Evolutionary conservation across 2,113 vertebrate species (phyloP), one percentile per base, ranked within the genome.

Genomic region (Menidia beryllina): DNA sequence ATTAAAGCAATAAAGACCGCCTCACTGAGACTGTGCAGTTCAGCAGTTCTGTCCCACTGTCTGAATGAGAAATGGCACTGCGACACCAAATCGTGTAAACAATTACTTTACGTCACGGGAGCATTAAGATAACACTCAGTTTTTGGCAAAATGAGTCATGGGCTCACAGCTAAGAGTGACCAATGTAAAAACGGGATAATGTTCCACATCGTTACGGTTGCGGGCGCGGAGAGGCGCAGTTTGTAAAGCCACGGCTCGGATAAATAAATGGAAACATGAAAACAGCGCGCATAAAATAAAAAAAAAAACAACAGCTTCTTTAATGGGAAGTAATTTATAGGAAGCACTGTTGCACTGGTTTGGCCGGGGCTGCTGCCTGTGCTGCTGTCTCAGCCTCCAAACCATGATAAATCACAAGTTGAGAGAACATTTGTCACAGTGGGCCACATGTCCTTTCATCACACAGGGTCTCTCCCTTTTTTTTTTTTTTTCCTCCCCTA

Each of bases 351-450:
- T 72, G 64, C 52, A 21, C 59, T 55, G 69, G 72, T 34, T 55
- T 54, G 59, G 62, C 56, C 10, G 57, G 36, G 47, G 68, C 56
- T 56, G 49, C 61, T 17, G 72, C 51, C 24, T 23, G 47, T 34
- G 60, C 52, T 52, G 59, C 62, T 72, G 61, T 24, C 76, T 53
- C 69, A 47, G 61, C 69, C 82, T 47, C 60, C 55, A 13, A 36
- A 50, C 58, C 52, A 53, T 85, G 86, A 92, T 88, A 61, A 90
- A 91, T 89, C 75, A 76, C 43, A 34, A 70, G 74, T 62, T 49
- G 24, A 65, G 83, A 38, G 73, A 75, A 66, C 63, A 83, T 91
- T 83, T 81, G 86, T 90, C 89, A 88, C 77, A 63, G 75, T 41
- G 82, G 80, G 62, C 69, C 72, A 45, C 76, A 75, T 56, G 76